Evolutionary conservation across 1,140 invertebrate genomes (phyloP), one percentile per base, ranked within the genome.

Genomic region (Parapsyche elsis): DNA sequence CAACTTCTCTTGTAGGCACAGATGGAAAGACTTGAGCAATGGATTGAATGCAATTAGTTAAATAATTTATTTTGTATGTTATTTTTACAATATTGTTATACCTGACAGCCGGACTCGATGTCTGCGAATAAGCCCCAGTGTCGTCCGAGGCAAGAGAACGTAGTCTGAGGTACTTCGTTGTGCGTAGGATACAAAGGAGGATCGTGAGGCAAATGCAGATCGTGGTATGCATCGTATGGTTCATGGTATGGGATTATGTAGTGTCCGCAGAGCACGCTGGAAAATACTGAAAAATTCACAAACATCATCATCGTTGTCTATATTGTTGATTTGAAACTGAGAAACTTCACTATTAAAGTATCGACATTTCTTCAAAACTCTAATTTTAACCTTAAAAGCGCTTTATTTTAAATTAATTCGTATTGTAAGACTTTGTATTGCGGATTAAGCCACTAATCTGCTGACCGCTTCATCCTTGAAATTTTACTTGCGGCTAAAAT

Each of bases 151-250:
- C 90, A 91, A 10, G 84, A 86, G 82, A 91, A 91, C 14, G 83
- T 84, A 0, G 90, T 91, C 1, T 81, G 83, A 0, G 90, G 90
- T 0, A 90, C 86, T 10, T 81, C 82, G 16, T 84, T 84, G 71
- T 88, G 87, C 9, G 89, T 90, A 0, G 90, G 90, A 81, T 91
- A 87, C 0, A 91, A 84, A 0, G 90, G 90, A 0, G 90, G 90
- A 77, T 90, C 81, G 80, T 91, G 90, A 0, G 88, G 90, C n/a
- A 91, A 75, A 81, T 91, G 90, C 1, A 91, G 85, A 19, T 87
- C 85, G 80, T 91, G 90, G 84, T 91, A 91, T 61, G 88, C 88
- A 83, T 91, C 90, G 46, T 88, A 85, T 0, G 89, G 90, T 19
- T 85, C 71, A 46, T 80, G 79, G 45, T 80, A 80, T n/a, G 79